Conservation (phyloP, 2,888 invertebrate species). For the Seira sanloemensis region DNA sequence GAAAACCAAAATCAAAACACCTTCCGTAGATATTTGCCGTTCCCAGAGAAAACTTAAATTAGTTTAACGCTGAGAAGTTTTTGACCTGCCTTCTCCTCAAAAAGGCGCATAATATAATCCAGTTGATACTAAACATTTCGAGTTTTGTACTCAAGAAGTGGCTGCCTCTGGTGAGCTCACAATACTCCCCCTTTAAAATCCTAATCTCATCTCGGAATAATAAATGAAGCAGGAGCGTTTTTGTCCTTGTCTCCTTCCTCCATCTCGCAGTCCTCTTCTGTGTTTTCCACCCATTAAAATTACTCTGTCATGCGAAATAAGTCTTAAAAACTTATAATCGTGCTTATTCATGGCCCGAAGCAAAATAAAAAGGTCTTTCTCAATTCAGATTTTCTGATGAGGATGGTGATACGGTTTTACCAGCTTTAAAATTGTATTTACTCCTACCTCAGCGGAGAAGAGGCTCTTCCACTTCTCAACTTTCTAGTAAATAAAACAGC, state of each 20-base stretch:
- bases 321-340: conserved; percentile 51
- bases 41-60: not conserved
- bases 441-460: not conserved
- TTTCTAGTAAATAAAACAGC: conserved; percentile 29
- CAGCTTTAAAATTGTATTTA: not conserved
- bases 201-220: not conserved
- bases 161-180: not conserved
- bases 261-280: not conserved
- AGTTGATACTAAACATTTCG: no score
- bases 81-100: not conserved
- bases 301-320: conserved; percentile 52
- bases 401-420: conserved; percentile 15
- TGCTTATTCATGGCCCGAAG: conserved; percentile 27
- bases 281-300: not conserved
- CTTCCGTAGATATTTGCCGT: no score
- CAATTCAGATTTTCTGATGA: not conserved
- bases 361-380: not conserved
- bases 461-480: not conserved
- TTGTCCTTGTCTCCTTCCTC: not conserved
- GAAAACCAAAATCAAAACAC: not conserved
- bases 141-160: not conserved
- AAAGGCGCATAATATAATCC: no score
- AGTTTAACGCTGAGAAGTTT: not conserved
- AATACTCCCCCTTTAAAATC: not conserved
- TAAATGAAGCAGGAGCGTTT: not conserved